These are phyloP conservation scores for Syncerus caffer DNA, from an alignment of 2,797 vertebrate species.

Conservation along the genomic window DNA sequence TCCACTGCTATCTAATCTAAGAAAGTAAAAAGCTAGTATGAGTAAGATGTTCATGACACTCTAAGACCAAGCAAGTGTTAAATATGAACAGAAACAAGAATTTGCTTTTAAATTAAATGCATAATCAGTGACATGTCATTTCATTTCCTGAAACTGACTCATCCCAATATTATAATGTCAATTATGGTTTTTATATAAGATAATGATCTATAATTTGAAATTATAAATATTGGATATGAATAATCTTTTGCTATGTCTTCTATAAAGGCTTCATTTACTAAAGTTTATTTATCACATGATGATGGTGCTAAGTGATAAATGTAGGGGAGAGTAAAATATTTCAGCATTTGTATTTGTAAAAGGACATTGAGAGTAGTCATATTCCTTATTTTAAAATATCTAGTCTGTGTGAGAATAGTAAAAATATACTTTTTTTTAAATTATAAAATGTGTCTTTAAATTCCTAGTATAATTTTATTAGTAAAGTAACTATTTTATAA, in stretches of 20 bases:
- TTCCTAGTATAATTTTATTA: not conserved
- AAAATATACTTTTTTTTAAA: not conserved
- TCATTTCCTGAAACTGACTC: not conserved
- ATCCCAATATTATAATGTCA: not conserved
- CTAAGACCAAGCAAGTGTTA: not conserved
- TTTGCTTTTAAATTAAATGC: slow-evolving; percentile 4
- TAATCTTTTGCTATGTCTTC: not conserved
- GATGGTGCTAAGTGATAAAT: not conserved
- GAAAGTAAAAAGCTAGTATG: not conserved
- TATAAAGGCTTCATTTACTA: not conserved
- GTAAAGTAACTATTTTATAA: not conserved
- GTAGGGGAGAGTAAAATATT: not conserved
- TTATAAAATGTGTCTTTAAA: not conserved
- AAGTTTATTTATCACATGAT: not conserved
- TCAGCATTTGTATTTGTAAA: not conserved
- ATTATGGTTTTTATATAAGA: not conserved
- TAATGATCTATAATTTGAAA: not conserved
- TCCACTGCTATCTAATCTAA: not conserved
- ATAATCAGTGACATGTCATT: not conserved
- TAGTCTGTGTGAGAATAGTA: not conserved
- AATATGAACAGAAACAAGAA: not conserved
- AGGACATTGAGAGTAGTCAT: not conserved
- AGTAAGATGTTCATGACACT: not conserved
- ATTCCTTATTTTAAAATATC: not conserved
- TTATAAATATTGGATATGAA: not conserved